Base-by-base conservation (phyloP, 1,140 invertebrate species). In the Drosophila fuyamai region DNA sequence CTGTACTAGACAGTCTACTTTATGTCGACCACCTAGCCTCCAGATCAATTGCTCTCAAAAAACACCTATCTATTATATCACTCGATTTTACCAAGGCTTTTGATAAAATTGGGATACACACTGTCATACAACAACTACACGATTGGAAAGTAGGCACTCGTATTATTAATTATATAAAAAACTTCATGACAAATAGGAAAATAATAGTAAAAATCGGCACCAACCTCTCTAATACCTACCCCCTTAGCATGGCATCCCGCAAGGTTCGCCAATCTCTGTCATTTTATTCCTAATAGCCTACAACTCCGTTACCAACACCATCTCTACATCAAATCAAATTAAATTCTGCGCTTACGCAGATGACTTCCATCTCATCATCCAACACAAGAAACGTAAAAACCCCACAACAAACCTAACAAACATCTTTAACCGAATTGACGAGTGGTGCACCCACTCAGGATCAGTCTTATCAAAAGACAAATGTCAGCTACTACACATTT, bases 1-100 rank as follows among this genome's bases (percentile, higher is more conserved):
- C 58, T 9, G n/a, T 38, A 53, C 57, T 59, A 10, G 73, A 65
- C 27, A 35, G 38, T 63, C 55, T 77, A 32, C 40, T 76, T 7
- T 50, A 53, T 18, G 4, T 53, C 12, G 50, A 53, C 10, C 29
- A 54, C 16, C 16, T 55, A 40, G 32, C 51, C 14, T 16, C 29
- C 32, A 54, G 32, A 38, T 38, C 16, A 6, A 18, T 54, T 36
- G 14, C 63, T 18, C 9, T 32, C 5, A 58, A 58, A 66, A 59
- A 46, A 9, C 55, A 66, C 23, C 13, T 60, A 6, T 59, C 18
- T 13, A 59, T 66, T 4, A 46, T 48, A 16, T 59, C 43, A 8
- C 5, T 57, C 0, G 61, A 63, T 8, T 63, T 63, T 9, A 10
- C 58, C 0, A 61, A 61, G 14, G 58, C 40, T 16, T 63, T 54